Conservation (phyloP, 1,140 invertebrate genomes). For the Varroa destructor region DNA sequence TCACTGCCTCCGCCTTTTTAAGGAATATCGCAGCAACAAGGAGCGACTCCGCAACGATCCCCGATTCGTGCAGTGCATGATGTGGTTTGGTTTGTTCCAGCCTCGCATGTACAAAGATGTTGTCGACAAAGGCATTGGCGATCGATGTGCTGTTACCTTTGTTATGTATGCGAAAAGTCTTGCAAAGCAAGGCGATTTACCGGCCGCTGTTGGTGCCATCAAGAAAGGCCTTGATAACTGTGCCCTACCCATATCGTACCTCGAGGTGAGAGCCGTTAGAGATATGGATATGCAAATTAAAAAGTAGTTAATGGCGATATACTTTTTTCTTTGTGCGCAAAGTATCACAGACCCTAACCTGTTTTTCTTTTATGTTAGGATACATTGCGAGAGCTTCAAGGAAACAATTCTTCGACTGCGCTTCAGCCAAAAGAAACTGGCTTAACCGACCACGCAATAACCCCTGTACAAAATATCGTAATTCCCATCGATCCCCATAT, state of each 20-base stretch:
- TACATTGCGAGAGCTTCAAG: background rate
- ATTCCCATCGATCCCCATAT: too few species aligned
- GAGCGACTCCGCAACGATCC: conserved; percentile 5
- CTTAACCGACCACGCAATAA: background rate
- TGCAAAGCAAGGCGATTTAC: background rate
- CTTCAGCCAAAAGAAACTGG: background rate
- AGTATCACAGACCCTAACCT: too few species aligned
- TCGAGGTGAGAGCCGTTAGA: background rate
- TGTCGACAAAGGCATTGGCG: background rate
- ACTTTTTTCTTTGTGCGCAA: too few species aligned
- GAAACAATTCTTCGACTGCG: background rate
- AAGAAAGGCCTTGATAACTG: background rate
- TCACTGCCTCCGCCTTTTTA: background rate
- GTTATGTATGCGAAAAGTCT: background rate
- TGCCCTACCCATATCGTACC: background rate
- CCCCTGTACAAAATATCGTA: too few species aligned
- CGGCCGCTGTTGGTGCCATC: background rate
- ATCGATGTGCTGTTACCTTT: conserved; percentile 9
- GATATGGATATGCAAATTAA: too few species aligned
- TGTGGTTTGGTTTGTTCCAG: conserved; percentile 1
- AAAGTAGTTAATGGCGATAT: too few species aligned
- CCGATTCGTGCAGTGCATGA: conserved; percentile 13
- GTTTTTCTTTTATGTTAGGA: background rate
- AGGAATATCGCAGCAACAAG: background rate
- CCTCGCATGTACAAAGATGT: conserved; percentile 12